Base-by-base conservation (phyloP, 2,797 vertebrate genomes). In the Mormyrops boulengeri region DNA sequence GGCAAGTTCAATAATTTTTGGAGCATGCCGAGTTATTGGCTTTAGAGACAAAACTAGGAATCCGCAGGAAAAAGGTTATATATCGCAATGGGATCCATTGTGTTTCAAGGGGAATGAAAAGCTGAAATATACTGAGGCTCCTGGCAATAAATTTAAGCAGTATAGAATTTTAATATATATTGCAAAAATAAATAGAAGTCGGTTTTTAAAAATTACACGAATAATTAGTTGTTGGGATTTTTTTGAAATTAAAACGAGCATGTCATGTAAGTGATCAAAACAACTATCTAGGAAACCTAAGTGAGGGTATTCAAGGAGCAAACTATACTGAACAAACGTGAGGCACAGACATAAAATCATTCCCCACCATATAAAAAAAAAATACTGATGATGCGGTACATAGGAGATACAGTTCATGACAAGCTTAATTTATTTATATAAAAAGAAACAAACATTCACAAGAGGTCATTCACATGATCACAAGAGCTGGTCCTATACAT, bases 401-500 rank as follows among this genome's bases (percentile, higher is more conserved):
- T 19, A 11, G 19, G 38, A 8, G 55, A 44, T 47, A 26, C 41
- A 66, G 55, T 88, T 88, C 41, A 22, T 26, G 38, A 66, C 87
- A 88, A 30, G 53, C 50, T 87, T 87, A 49, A 47, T 88, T 88
- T 88, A 88, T 88, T 88, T 69, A 88, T 87, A 88, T 50, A 88
- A 88, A 88, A 88, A 30, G 57, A 49, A 41, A 89, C 88, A 49
- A 41, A 89, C 88, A 90, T 90, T 90, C 90, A 90, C 88, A 90
- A 77, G 90, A 85, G 26, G 44, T 87, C 90, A 80, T 73, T 89
- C 60, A 90, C 85, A 80, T 87, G 69, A 62, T 77, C 82, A 6
- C 38, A 38, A 69, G 87, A 87, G 82, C 88, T 89, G 90, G 90
- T 90, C 82, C 88, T 86, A 66, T 88, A 88, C 82, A 88, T 82